Evolutionary conservation across 2,113 vertebrate genomes (phyloP), one percentile per base, ranked within the genome.

Genomic region (Phoenicopterus ruber): DNA sequence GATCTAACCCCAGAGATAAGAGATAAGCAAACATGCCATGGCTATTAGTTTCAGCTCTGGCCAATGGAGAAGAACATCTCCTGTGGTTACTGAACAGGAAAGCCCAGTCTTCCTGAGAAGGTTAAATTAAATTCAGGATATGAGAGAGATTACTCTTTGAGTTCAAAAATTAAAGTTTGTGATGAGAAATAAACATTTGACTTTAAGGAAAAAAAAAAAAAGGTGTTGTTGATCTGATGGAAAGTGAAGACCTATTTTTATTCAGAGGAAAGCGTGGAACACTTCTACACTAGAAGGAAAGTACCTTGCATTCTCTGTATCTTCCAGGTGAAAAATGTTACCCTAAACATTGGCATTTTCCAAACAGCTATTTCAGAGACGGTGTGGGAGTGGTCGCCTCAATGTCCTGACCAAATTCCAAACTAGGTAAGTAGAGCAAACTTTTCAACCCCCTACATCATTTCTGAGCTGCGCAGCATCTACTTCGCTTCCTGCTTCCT

Each of bases 21-120:
- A 98, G 95, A 98, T 97, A 97, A 97, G 92, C 95, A 97, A 96
- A 96, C 78, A 70, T 54, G 15, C 82, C 47, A 34, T 87, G 91
- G 93, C 95, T 97, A 97, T 98, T 98, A 97, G 94, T 90, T 97
- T 97, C 96, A 96, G 18, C 94, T 96, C 74, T 63, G 86, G 87
- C 94, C 95, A 94, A 42, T 88, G 67, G 82, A 91, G 85, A 95
- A 81, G 54, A 96, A 70, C 66, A 76, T 90, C 93, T 94, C 81
- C 50, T 58, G 21, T 78, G 25, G 74, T 62, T 70, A 95, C 63
- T 40, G 66, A 88, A 88, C 57, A 83, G 82, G 83, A 82, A 96
- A 90, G 38, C 17, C 58, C 17, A 86, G 71, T 54, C 52, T 62
- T 92, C 61, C 70, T 80, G 73, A 90, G 44, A 89, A 93, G 62